Base-by-base conservation (phyloP, 2,113 vertebrate species). In the Glaucomys volans region DNA sequence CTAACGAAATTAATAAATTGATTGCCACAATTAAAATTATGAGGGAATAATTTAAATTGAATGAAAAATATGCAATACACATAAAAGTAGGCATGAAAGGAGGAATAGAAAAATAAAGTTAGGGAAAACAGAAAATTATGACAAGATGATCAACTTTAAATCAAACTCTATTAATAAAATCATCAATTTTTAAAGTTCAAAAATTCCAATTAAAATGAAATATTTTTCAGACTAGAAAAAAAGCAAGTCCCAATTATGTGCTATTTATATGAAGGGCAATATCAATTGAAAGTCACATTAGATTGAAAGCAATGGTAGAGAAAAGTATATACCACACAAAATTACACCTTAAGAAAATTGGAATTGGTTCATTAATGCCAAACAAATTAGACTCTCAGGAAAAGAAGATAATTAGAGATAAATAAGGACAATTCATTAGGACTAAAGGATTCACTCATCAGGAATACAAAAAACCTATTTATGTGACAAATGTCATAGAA, bases 401-500 rank as follows among this genome's bases (percentile, higher is more conserved):
- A 74, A 69, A 6, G 17, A 90, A 11, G 35, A 26, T 37, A 72
- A 81, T 37, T 64, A 84, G 26, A 64, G 18, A 91, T 89, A 86
- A 92, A 89, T 16, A 75, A 24, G 12, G 30, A 47, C 8, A 87
- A 35, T 96, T 85, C 13, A 64, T 57, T 82, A 74, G 77, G 35
- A 66, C 82, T 64, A 82, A 77, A 90, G 28, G 13, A 94, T 59
- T 75, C n/a, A 77, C 59, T 92, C n/a, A 91, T 72, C 14, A 88
- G 52, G 24, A 94, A 91, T 32, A 17, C 42, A 69, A 82, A 37
- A 83, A 83, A 62, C 2, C 44, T 92, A 71, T 82, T 87, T 84
- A 67, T 42, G 71, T 79, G 24, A 91, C 50, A 86, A 75, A 93
- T 80, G 17, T 64, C 42, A 93, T 59, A 47, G n/a, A 96, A 92